Evolutionary conservation across 2,113 vertebrate genomes (phyloP), one percentile per base, ranked within the genome.

Genomic region (Sciurus niger): DNA sequence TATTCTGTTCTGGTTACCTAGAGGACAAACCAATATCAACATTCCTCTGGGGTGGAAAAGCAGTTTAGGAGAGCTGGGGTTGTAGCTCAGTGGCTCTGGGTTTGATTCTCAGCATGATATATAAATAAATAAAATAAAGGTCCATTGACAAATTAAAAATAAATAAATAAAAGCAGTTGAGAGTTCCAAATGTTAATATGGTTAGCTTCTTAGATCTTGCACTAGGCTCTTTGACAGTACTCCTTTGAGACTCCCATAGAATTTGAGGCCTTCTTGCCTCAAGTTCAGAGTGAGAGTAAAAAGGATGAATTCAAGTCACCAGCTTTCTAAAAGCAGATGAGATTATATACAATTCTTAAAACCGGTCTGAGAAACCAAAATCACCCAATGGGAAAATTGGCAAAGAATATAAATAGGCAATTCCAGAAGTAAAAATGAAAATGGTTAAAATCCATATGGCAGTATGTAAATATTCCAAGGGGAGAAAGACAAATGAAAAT

Each of bases 401-500:
- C 53, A 82, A 93, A 85, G 63, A 82, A 89, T 83, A 48, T 37
- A 32, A 85, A 89, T 17, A 94, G 37, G n/a, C 24, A 84, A 76
- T 60, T 70, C 28, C 78, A 94, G 70, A 60, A 91, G 11, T 96
- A 46, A 92, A 84, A 96, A 97, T 85, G 16, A 22, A 90, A 90
- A 73, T 84, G 40, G 37, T 68, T 95, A 90, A 97, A 97, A 95
- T 53, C 8, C 74, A 70, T 34, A 70, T 70, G 51, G 22, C 22
- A 95, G n/a, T 80, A 96, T 18, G 5, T 67, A 95, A 80, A 86
- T 95, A 25, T 93, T 96, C 10, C n/a, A 88, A 93, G 90, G 58
- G 72, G 60, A 76, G 53, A 95, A 94, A 92, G 77, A 93, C 17
- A 92, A 87, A 55, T 82, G 65, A 80, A 94, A 82, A 83, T 78